Base-by-base conservation (phyloP, 1,140 invertebrate genomes). In the Prorops nasuta region DNA sequence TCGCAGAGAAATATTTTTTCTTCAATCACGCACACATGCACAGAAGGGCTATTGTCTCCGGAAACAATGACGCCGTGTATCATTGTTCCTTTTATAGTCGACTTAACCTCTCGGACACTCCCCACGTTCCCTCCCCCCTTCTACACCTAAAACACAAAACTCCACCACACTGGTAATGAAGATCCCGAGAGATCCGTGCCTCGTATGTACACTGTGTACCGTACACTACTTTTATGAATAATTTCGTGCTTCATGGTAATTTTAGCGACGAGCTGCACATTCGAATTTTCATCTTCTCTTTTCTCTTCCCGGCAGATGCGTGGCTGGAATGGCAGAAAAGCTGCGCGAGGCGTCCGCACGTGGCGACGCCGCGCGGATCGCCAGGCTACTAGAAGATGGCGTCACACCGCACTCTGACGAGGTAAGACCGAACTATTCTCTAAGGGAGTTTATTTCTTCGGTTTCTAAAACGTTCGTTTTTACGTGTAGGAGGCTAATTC, bases 261-360 rank as follows among this genome's bases (percentile, higher is more conserved):
- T n/a, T n/a, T n/a, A n/a, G n/a, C n/a, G n/a, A n/a, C 8, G 24
- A 45, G 21, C 17, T 40, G 42, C 32, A 12, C 15, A 3, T 21
- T n/a, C n/a, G 18, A 3, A 15, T 24, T 49, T 44, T 35, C 3
- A 3, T 18, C 22, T 28, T 10, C 24, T n/a, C 0, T 39, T 51
- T 51, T 44, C 47, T 47, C 59, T 54, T 40, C 53, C 42, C 59
- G 67, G 35, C 56, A 71, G 69, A 67, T 69, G 69, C 65, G 54
- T 68, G 58, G 59, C 54, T 58, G 69, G 67, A 63, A 71, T 71
- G 69, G 69, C 69, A 67, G 69, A 71, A 66, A 71, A 71, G 63
- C 57, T 70, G 59, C 64, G 66, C 56, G 67, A 71, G 55, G 67
- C 69, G 55, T 55, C 59, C 55, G 64, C 63, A 49, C 66, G 67